phyloP scores from a whole-genome alignment of 2,797 vertebrate genomes.

The Acrossocheilus fasciatus region DNA sequence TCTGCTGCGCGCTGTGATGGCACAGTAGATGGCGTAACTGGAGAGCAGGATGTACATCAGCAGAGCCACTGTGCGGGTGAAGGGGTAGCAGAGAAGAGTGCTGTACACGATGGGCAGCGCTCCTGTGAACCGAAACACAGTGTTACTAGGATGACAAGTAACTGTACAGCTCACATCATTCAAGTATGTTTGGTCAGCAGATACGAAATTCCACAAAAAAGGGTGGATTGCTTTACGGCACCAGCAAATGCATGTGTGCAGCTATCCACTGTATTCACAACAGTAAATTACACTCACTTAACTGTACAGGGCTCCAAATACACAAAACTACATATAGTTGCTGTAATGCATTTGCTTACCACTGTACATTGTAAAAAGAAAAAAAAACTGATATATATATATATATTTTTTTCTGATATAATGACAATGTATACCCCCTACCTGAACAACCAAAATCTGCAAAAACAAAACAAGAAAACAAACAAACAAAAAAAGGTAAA shows the following conservation, averaged over 20 bases:
- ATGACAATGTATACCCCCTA: too few relatives aligned
- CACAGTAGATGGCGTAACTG: constrained; percentile 88
- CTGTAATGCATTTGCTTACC: not conserved
- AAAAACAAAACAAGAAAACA: too few relatives aligned
- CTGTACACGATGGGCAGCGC: constrained; percentile 93
- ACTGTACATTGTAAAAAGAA: not conserved
- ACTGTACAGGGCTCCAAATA: not conserved
- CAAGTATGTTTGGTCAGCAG: not conserved
- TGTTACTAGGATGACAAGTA: constrained; percentile 16
- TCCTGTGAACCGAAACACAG: constrained; percentile 72
- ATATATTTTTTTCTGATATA: too few relatives aligned
- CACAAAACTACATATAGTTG: not conserved
- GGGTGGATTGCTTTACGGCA: not conserved
- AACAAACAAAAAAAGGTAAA: too few relatives aligned
- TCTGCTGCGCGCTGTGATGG: constrained; percentile 87
- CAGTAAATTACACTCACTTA: not conserved
- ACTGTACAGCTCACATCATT: not conserved
- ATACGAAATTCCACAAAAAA: not conserved
- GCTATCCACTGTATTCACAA: not conserved
- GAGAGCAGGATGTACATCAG: constrained; percentile 87
- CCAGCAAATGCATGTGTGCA: not conserved
- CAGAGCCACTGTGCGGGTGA: constrained; percentile 84
- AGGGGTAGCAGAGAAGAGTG: constrained; percentile 88
- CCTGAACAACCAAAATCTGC: too few relatives aligned
- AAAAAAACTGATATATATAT: not conserved